These are phyloP conservation scores for Propsilocerus akamusi DNA, from an alignment of 1,140 invertebrate genomes.

Conservation along the genomic window DNA sequence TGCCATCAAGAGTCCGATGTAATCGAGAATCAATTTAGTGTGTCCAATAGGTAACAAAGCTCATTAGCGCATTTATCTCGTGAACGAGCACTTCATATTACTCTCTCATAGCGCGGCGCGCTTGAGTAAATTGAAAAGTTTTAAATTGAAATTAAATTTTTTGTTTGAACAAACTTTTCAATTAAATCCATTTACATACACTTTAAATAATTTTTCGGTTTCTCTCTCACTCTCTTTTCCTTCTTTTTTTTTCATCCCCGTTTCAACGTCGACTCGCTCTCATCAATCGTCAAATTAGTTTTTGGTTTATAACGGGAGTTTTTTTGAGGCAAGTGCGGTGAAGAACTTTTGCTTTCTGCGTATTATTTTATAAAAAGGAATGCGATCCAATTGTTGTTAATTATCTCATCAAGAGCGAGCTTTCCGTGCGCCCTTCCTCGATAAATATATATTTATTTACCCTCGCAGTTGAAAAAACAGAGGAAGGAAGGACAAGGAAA, in stretches of 20 bases:
- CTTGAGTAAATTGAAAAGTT: no score
- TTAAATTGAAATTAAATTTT: no score
- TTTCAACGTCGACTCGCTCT: no score
- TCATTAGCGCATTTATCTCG: no score
- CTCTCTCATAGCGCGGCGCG: no score
- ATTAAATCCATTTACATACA: not conserved
- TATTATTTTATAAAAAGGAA: not conserved
- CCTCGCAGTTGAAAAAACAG: not conserved
- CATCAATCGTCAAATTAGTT: constrained; percentile 35
- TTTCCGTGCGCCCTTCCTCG: not conserved
- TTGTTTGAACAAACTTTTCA: not conserved
- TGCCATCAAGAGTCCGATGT: constrained; percentile 69
- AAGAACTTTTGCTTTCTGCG: not conserved
- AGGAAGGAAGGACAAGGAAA: no score
- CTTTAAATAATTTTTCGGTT: not conserved
- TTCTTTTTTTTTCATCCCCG: not conserved
- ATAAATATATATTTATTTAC: not conserved
- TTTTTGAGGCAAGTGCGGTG: constrained; percentile 41
- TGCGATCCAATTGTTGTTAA: constrained; percentile 1
- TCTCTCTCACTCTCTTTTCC: not conserved
- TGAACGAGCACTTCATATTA: no score
- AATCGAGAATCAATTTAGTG: constrained; percentile 87
- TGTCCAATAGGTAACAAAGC: constrained; percentile 45
- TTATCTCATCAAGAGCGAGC: not conserved
- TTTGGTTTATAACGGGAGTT: constrained; percentile 91